Evolutionary conservation across 2,113 vertebrate genomes (phyloP).

Genomic region (Lepus europaeus): DNA sequence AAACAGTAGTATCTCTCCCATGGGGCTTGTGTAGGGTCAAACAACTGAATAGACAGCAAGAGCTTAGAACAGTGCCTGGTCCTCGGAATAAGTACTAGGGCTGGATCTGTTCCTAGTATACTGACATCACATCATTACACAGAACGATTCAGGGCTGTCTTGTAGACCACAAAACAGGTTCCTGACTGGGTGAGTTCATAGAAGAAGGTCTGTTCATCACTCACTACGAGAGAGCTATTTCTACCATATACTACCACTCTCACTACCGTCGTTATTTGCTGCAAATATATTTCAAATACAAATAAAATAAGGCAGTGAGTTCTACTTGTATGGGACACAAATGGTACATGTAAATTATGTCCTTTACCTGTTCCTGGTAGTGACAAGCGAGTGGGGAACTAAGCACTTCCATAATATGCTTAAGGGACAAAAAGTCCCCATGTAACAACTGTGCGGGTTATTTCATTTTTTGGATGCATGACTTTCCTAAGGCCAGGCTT

Average conservation of each 20-base stretch:
- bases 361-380: neutral
- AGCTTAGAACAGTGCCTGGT: neutral
- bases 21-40: neutral
- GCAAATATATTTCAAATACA: neutral
- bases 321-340: neutral
- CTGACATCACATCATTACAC: neutral
- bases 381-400: neutral
- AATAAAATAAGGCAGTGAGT: neutral
- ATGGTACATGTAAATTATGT: too few relatives aligned
- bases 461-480: slow-evolving; percentile 15
- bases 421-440: neutral
- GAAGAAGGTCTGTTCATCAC: neutral
- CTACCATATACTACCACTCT: neutral
- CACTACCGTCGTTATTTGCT: neutral
- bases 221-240: neutral
- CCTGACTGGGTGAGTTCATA: neutral
- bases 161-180: neutral
- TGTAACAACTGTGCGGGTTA: neutral
- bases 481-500: neutral
- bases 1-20: neutral
- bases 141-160: neutral
- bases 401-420: neutral
- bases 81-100: neutral
- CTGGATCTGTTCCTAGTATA: neutral
- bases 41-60: neutral